Evolutionary conservation across 2,888 invertebrate genomes (phyloP).

Genomic region (Steromphala cineraria): DNA sequence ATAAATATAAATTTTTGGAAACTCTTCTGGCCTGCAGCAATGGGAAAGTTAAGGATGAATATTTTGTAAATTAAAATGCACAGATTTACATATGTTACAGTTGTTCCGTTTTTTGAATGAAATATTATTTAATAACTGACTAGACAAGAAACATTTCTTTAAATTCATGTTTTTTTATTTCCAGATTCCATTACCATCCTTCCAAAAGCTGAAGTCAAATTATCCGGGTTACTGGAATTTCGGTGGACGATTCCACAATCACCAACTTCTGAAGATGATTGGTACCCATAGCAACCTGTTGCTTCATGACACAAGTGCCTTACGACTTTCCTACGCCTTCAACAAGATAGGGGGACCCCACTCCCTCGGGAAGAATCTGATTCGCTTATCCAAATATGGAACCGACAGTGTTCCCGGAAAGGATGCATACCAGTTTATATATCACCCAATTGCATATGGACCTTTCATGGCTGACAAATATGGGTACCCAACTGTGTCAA

Average conservation of each 20-base stretch:
- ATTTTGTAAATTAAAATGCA: too few relatives aligned
- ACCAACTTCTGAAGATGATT: conserved; percentile 57
- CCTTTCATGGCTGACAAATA: conserved; percentile 72
- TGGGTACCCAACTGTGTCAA: conserved; percentile 68
- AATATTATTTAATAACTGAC: too few relatives aligned
- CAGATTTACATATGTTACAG: too few relatives aligned
- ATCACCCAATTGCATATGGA: conserved; percentile 71
- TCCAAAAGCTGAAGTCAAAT: conserved; percentile 56
- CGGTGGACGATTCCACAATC: conserved; percentile 65
- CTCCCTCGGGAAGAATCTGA: conserved; percentile 64
- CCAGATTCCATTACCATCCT: conserved; percentile 67
- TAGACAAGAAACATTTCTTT: too few relatives aligned
- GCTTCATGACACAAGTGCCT: conserved; percentile 70
- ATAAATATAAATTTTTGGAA: too few relatives aligned
- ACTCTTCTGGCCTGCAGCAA: too few relatives aligned
- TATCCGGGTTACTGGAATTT: conserved; percentile 71
- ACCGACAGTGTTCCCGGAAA: conserved; percentile 67
- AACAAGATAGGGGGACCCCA: conserved; percentile 69
- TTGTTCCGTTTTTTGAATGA: too few relatives aligned
- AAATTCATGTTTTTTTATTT: conserved; percentile 15
- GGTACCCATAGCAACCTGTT: conserved; percentile 52
- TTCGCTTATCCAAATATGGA: conserved; percentile 66
- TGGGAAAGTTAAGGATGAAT: too few relatives aligned
- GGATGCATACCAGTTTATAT: conserved; percentile 68
- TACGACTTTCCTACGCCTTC: conserved; percentile 67